These are phyloP conservation scores for Turnix velox DNA, from an alignment of 2,113 vertebrate species.

Conservation along the genomic window DNA sequence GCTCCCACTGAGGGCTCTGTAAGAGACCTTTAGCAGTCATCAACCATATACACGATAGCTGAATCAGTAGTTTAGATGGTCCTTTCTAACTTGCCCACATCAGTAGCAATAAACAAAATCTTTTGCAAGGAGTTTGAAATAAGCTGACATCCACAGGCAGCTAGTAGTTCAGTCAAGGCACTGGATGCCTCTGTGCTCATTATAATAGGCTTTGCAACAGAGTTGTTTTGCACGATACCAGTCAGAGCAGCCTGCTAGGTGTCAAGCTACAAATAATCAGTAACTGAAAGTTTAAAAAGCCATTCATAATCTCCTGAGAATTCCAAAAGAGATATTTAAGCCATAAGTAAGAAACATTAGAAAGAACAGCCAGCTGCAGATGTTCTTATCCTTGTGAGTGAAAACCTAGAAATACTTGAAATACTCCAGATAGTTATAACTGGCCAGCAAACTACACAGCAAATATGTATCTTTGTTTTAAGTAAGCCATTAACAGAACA, in stretches of 20 bases:
- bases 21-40: accelerated
- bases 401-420: conserved; percentile 28
- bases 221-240: background rate
- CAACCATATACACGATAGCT: accelerated
- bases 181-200: accelerated
- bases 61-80: too few relatives aligned
- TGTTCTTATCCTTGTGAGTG: conserved; percentile 26
- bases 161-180: background rate
- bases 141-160: background rate
- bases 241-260: background rate
- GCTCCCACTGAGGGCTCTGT: accelerated
- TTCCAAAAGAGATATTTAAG: background rate
- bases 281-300: background rate
- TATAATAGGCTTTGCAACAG: background rate
- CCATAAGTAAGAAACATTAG: background rate
- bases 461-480: background rate
- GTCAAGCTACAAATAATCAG: background rate
- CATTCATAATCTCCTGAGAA: background rate
- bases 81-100: background rate
- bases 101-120: too few relatives aligned
- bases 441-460: background rate
- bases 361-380: conserved; percentile 38
- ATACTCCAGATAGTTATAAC: conserved; percentile 42
- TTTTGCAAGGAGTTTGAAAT: background rate
- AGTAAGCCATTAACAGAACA: conserved; percentile 28